A percentile compares a stretch with the other conserved stretches of the same genome.
Evolutionary conservation across 2,113 vertebrate genomes (phyloP).

Genomic region (Vulpes lagopus): DNA sequence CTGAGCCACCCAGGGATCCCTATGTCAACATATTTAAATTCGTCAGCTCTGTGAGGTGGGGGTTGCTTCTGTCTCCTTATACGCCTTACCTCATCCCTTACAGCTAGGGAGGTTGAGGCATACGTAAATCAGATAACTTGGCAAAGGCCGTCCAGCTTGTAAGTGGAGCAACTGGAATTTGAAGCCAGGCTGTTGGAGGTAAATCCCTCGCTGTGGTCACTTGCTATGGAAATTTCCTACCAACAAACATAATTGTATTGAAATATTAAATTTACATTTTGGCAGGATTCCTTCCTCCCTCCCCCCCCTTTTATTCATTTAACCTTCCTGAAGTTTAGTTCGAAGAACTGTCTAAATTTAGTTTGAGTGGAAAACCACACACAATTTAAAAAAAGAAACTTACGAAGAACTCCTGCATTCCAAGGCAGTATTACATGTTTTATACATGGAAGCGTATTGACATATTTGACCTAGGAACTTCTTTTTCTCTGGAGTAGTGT

Average conservation of each 20-base stretch:
- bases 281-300: neutral
- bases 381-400: slow-evolving; percentile 33
- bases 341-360: slow-evolving; percentile 40
- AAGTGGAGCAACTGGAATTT: neutral
- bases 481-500: slow-evolving; percentile 1
- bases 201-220: neutral
- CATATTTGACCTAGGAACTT: slow-evolving; percentile 55
- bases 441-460: slow-evolving; percentile 31
- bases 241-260: neutral
- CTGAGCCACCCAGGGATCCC: too few species aligned
- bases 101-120: neutral
- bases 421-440: slow-evolving; percentile 32
- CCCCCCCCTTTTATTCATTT: neutral
- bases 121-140: neutral
- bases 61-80: neutral
- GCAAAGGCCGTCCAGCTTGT: neutral
- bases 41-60: neutral
- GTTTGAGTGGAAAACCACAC: slow-evolving; percentile 50
- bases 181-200: neutral
- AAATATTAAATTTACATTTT: slow-evolving; percentile 59
- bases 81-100: neutral
- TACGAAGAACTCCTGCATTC: slow-evolving; percentile 32
- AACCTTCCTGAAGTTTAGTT: slow-evolving; percentile 53
- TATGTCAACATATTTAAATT: neutral
- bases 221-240: neutral